Evolutionary conservation across 2,888 invertebrate species (phyloP), one percentile per base, ranked within the genome.

Genomic region (Leptopterna dolabrata): DNA sequence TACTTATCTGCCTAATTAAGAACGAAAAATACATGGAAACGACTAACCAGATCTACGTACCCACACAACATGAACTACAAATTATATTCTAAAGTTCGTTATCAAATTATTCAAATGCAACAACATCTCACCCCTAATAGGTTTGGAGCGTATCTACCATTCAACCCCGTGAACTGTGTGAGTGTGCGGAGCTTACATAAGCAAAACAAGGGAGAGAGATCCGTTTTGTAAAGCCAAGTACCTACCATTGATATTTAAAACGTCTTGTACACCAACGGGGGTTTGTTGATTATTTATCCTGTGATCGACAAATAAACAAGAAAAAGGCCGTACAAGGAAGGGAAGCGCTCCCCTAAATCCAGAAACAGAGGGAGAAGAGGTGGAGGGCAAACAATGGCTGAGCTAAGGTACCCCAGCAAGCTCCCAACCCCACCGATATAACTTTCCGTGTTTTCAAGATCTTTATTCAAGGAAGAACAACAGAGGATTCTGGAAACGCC

Each of bases 301-400:
- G 43, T 43, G 83, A 41, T 83, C 55, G 83, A 83, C 83, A 83
- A 83, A 83, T 71, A 83, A 83, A 83, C 83, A 70, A 55, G 83
- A 70, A 83, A 63, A 83, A 63, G 71, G 83, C 71, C 83, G 83
- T 70, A 36, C 83, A 24, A 78, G 41, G 24, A 51, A 83, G 63
- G 83, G 83, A 83, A 71, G 70, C 63, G 24, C 19, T 14, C 14
- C 30, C 78, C 43, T 45, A 78, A 78, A 45, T 43, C 19, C 45
- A 45, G 43, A 45, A 30, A 78, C 43, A 45, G 43, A 45, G 43
- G 19, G n/a, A 13, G 71, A 4, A 4, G 45, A 45, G 78, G 45
- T 0, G 45, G n/a, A 51, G 43, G 43, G 81, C 27, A 27, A 78
- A 78, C 83, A 29, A 63, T 30, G 85, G 45, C 73, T 85, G 73